Evolutionary conservation across 2,113 vertebrate genomes (phyloP).

Genomic region (Tricholaema leucomelas): DNA sequence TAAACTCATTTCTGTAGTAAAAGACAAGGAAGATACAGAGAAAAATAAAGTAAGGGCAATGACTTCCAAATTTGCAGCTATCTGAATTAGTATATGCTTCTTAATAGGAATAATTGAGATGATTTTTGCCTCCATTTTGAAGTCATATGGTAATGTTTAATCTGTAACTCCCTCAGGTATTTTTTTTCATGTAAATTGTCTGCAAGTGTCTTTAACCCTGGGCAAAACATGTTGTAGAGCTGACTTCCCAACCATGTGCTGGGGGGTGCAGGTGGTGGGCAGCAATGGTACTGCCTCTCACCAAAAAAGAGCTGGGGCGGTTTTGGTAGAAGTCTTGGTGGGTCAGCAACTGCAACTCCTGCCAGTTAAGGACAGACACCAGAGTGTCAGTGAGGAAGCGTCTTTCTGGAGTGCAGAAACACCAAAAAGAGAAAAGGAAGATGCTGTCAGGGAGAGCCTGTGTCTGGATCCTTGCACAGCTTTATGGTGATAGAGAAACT

Average conservation of each 20-base stretch:
- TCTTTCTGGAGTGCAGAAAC: not conserved
- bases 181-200: not conserved
- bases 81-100: not conserved
- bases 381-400: not conserved
- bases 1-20: not conserved
- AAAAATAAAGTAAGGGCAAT: not conserved
- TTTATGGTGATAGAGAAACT: slow-evolving; percentile 4
- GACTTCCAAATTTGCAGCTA: not conserved
- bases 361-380: not conserved
- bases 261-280: not conserved
- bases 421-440: rapidly evolving
- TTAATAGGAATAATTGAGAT: not conserved
- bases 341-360: not conserved
- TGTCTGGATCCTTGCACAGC: slow-evolving; percentile 35
- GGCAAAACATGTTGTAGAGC: not conserved
- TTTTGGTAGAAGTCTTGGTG: not conserved
- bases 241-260: not conserved
- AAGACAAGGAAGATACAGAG: not conserved
- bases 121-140: not conserved
- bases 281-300: not conserved
- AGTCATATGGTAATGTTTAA: not conserved
- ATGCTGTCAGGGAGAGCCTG: slow-evolving; percentile 4
- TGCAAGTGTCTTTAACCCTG: not conserved
- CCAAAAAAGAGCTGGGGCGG: not conserved
- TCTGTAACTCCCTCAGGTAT: not conserved